phyloP scores from a whole-genome alignment of 2,888 invertebrate genomes.

The Chirona hameri region DNA sequence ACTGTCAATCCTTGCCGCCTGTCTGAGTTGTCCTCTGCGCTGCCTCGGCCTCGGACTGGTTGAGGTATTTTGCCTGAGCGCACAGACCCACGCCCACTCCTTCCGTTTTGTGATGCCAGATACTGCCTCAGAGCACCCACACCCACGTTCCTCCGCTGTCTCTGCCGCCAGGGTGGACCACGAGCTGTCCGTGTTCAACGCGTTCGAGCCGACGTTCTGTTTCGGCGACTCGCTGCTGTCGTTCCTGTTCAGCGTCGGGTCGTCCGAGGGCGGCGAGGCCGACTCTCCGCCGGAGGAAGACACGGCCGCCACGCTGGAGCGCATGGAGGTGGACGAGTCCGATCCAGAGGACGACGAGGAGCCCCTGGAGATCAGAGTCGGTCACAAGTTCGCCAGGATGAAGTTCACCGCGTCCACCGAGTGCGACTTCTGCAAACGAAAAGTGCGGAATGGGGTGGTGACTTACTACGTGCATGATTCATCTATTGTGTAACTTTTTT shows the following conservation, averaged over 20 bases:
- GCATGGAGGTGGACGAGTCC: not conserved
- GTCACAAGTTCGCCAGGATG: constrained; percentile 72
- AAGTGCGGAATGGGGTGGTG: constrained; percentile 57
- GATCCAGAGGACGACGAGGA: not conserved
- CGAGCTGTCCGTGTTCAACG: constrained; percentile 58
- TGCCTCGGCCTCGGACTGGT: too few species aligned
- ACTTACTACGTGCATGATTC: too few species aligned
- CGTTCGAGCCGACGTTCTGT: constrained; percentile 85
- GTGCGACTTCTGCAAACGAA: constrained; percentile 90
- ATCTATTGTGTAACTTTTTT: too few species aligned
- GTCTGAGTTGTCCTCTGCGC: too few species aligned
- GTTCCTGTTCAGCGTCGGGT: constrained; percentile 55
- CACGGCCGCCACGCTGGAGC: not conserved
- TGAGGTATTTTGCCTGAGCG: too few species aligned
- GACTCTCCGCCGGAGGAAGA: constrained; percentile 35
- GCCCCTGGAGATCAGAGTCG: constrained; percentile 36
- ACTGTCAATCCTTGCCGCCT: too few species aligned
- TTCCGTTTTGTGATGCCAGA: too few species aligned
- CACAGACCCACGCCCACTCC: too few species aligned
- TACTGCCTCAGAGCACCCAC: too few species aligned
- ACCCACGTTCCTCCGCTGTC: too few species aligned
- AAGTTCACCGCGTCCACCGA: constrained; percentile 86
- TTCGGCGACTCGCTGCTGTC: constrained; percentile 85
- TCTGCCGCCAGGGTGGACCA: constrained; percentile 49
- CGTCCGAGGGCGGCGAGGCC: constrained; percentile 35